Evolutionary conservation across 2,888 invertebrate species (phyloP), one percentile per base, ranked within the genome.

Genomic region (Tipula unca): DNA sequence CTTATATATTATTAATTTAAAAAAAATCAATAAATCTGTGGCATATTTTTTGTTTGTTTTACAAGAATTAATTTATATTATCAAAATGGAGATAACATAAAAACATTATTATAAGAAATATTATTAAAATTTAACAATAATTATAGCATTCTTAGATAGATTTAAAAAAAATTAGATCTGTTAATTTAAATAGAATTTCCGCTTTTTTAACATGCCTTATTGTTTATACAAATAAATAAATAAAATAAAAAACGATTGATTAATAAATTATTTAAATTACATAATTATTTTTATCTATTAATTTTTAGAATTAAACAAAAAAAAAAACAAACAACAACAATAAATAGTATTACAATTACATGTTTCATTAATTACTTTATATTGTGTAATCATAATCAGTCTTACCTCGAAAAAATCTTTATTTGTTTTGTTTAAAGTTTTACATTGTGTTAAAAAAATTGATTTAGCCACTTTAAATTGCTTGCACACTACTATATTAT

Each of bases 261-360:
- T 69, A 69, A 69, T 69, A 69, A 69, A 48, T 48, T 48, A 48
- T 48, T 48, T 69, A 69, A 69, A 69, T 69, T 69, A 69, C 69
- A 69, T 10, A 20, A 69, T 69, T 69, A 69, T 69, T 20, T 69
- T 69, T 25, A 20, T 25, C 25, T 69, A 69, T 69, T 69, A 54
- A 48, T 69, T 69, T 69, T 69, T 69, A 69, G 25, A 20, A 69
- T 25, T 25, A 69, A 69, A 69, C 32, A 32, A 69, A 69, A 69
- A 25, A 32, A 69, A 69, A 69, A 25, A 69, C 20, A 69, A 69
- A 20, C 8, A 69, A 69, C 69, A 69, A 69, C 69, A 69, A 25
- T 69, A 69, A 69, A 69, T 69, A 69, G 25, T 48, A 48, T 69
- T 69, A 69, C 25, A 69, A 69, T 69, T 69, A 69, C 69, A 69